These are phyloP conservation scores for Pedetes capensis DNA, from an alignment of 2,113 vertebrate genomes.

Conservation along the genomic window DNA sequence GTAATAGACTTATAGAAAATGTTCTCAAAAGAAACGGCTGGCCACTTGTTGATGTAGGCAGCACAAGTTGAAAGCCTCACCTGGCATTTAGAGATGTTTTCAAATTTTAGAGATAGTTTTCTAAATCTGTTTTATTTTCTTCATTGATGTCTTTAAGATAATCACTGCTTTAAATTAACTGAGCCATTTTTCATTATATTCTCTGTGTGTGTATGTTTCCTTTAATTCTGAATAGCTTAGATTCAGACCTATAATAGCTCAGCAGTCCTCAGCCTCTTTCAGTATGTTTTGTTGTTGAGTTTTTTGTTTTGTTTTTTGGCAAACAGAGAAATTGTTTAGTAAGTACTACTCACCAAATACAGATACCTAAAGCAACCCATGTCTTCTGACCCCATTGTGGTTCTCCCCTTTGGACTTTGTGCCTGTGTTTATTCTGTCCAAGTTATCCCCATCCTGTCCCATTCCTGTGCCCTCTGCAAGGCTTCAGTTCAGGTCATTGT, in stretches of 20 bases:
- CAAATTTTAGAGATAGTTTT: slow-evolving; percentile 28
- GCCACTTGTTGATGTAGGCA: background rate
- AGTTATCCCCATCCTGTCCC: background rate
- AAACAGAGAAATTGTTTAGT: background rate
- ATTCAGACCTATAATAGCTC: background rate
- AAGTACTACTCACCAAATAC: background rate
- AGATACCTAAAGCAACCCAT: background rate
- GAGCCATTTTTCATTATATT: background rate
- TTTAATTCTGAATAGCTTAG: slow-evolving; percentile 24
- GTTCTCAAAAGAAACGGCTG: background rate
- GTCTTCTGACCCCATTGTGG: background rate
- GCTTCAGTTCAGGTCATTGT: background rate
- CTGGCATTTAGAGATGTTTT: background rate
- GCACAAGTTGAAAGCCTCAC: background rate
- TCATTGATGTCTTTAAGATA: background rate
- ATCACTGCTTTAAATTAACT: slow-evolving; percentile 1
- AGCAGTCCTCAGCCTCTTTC: background rate
- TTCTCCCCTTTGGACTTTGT: background rate
- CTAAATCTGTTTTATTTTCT: background rate
- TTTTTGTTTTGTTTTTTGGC: too few relatives aligned
- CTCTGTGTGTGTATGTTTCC: background rate
- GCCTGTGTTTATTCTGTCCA: background rate
- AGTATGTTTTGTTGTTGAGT: too few relatives aligned
- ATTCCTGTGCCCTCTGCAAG: background rate
- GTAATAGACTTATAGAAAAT: background rate